Conservation (phyloP, 2,888 invertebrate species). For the Idaea aversata region DNA sequence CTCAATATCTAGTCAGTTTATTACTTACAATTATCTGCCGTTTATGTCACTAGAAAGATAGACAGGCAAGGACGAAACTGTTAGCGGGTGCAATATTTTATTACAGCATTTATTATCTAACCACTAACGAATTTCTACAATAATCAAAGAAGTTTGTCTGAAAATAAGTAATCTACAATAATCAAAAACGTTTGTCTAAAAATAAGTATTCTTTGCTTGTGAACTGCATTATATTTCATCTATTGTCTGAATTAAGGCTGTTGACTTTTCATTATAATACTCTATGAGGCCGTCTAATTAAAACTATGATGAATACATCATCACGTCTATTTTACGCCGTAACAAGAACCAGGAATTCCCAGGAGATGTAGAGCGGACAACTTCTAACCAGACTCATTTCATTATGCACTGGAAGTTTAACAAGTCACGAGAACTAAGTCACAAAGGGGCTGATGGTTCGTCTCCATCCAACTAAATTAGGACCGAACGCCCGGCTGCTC, state of each 20-base stretch:
- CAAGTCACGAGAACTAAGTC: conserved; percentile 35
- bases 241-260: neutral
- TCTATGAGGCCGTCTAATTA: conserved; percentile 52
- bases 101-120: neutral
- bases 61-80: conserved; percentile 61
- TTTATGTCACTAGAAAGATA: conserved; percentile 50
- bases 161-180: neutral
- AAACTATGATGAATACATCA: conserved; percentile 61
- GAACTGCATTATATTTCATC: no score
- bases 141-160: neutral
- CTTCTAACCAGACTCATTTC: conserved; percentile 25
- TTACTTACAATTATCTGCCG: conserved; percentile 68
- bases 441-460: conserved; percentile 41
- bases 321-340: conserved; percentile 32
- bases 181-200: neutral
- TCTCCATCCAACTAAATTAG: conserved; percentile 43
- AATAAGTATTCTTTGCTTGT: neutral
- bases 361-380: conserved; percentile 1
- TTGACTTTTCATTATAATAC: conserved; percentile 57
- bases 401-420: conserved; percentile 48
- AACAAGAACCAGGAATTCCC: conserved; percentile 24
- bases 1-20: conserved; percentile 45
- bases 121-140: neutral
- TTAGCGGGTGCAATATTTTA: conserved; percentile 55
- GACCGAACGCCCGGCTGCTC: conserved; percentile 41